Conservation (phyloP, 2,797 vertebrate genomes). For the Macropodus opercularis region DNA sequence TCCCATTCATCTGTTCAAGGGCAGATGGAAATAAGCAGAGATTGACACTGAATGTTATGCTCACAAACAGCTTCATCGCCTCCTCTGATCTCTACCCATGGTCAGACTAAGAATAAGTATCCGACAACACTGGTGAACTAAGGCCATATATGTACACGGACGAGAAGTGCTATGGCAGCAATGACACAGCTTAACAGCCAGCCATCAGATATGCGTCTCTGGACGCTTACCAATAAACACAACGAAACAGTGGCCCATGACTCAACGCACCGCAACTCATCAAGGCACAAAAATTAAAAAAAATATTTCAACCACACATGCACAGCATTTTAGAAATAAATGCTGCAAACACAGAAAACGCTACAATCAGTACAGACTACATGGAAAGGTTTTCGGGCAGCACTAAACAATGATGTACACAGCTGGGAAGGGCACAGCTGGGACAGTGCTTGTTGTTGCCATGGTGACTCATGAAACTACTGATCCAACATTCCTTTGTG, state of each 20-base stretch:
- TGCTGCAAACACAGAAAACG: too few species aligned
- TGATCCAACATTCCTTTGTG: too few species aligned
- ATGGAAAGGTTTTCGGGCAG: too few species aligned
- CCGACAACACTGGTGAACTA: conserved; percentile 31
- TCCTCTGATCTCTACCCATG: conserved; percentile 28
- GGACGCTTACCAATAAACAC: conserved; percentile 10
- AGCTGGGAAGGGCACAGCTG: too few species aligned
- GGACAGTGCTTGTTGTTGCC: background rate
- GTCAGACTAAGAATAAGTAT: conserved; percentile 45
- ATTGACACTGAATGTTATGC: conserved; percentile 27
- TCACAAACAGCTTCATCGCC: conserved; percentile 32
- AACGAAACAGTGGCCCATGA: background rate
- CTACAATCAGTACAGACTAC: too few species aligned
- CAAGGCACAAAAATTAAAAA: background rate
- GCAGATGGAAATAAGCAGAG: conserved; percentile 47
- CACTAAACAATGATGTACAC: too few species aligned
- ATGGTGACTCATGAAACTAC: background rate
- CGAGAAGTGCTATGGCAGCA: conserved; percentile 21
- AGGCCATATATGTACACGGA: conserved; percentile 67
- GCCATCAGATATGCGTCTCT: conserved; percentile 15
- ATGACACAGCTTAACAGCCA: conserved; percentile 18
- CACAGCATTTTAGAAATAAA: too few species aligned
- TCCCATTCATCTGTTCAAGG: conserved; percentile 45
- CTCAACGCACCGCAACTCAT: background rate
- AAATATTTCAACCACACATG: background rate